Base-by-base conservation (phyloP, 2,888 invertebrate genomes). In the Aspidiotus destructor region DNA sequence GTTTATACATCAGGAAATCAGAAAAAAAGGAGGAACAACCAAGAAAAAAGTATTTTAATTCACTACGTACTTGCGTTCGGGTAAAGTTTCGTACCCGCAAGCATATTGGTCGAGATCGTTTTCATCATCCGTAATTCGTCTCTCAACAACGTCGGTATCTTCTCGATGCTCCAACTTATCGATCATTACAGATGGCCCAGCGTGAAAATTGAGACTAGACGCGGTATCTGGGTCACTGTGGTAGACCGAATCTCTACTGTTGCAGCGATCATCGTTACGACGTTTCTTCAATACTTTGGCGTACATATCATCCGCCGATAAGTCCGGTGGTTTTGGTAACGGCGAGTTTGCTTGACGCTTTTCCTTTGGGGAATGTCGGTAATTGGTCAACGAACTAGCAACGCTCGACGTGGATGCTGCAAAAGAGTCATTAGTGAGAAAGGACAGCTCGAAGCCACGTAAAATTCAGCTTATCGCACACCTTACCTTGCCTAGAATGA, bases 321-420 rank as follows among this genome's bases (percentile, higher is more conserved):
- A 77, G 75, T 77, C 75, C 1, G 89, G 89, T 1, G 90, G 89
- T 5, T 91, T 91, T 7, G 92, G 92, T 41, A 92, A 77, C 0
- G 92, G 92, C 0, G 91, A 92, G 77, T 92, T 92, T 0, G 92
- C 92, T 77, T 90, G 90, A 2, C 92, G 83, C 78, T 92, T 90
- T 78, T 92, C 92, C 76, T 92, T 92, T 0, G 91, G 92, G 0
- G 92, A 92, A 13, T 89, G 87, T n/a, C 67, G 58, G 48, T 48
- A 28, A 44, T 53, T 58, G 2, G 67, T 67, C 41, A 67, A 44
- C 48, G 88, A 79, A 74, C 86, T 88, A 42, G 86, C 84, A 72
- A 86, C 83, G 7, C 86, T 86, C 72, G 86, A 86, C 7, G 89
- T 88, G 11, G 88, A 87, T 2, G 87, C 87, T 78, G 72, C 2